Evolutionary conservation across 2,888 invertebrate species (phyloP), one percentile per base, ranked within the genome.

Genomic region (Andrena camellia): DNA sequence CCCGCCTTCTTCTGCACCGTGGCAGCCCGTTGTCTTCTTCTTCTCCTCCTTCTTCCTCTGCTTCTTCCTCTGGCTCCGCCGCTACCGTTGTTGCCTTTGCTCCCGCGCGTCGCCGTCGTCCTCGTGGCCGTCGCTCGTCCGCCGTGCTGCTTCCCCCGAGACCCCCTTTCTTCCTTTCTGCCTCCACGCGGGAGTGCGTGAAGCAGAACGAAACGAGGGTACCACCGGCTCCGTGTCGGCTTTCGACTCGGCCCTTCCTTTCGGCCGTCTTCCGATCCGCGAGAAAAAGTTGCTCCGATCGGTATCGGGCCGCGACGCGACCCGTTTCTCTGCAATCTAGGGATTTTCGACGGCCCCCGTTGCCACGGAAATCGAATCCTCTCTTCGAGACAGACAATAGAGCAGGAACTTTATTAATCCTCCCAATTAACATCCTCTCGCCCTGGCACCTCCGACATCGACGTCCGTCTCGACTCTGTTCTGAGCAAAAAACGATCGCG

Each of bases 191-290:
- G 78, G 88, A 85, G 86, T 86, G 88, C 88, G 88, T 86, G 88
- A 88, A 88, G 88, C 88, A 86, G 86, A 88, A 88, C 88, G 85
- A 88, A 88, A 82, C 84, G 77, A 78, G 84, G 73, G 57, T 73
- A 72, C 83, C 57, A 72, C 83, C 57, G 62, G 69, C 69, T 64
- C n/a, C 66, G 78, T 78, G 77, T 81, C 78, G 71, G 33, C 76
- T 84, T 81, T 76, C 66, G 78, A 73, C 66, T 81, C 73, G 77
- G 67, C 54, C 59, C 72, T 86, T 68, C 79, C 69, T 79, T 74
- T 72, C 29, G 72, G 52, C 33, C 74, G 29, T 17, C 35, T 26
- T 10, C 69, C 69, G 23, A 52, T 48, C 50, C 35, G 20, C 10
- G 35, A 20, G 71, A 80, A 70, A 79, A 71, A 68, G 60, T 63